Percentiles rank a stretch among this genome's conserved stretches.
These are phyloP conservation scores for Rhagium mordax DNA, from an alignment of 2,888 invertebrate species.

Conservation along the genomic window DNA sequence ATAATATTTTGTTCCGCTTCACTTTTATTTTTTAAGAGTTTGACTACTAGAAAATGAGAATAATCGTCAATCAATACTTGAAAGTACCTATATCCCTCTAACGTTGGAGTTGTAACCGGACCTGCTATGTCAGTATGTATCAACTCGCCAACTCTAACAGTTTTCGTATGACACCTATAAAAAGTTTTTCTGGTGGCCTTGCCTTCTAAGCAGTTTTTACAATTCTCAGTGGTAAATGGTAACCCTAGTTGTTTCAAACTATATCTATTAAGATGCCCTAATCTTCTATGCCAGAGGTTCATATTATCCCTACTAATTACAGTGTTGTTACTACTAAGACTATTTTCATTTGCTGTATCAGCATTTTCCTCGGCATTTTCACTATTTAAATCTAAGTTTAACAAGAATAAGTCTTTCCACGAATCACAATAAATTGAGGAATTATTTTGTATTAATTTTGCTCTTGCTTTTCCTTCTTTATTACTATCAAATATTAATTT, in stretches of 20 bases:
- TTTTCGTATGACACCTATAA: slow-evolving; percentile 39
- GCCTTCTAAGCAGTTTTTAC: slow-evolving; percentile 35
- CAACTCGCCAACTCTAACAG: slow-evolving; percentile 44
- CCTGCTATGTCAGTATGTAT: slow-evolving; percentile 48
- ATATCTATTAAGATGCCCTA: slow-evolving; percentile 4
- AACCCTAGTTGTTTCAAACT: background rate
- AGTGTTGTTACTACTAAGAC: too few relatives aligned
- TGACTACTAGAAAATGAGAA: slow-evolving; percentile 41
- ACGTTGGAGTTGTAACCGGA: slow-evolving; percentile 40
- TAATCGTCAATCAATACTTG: slow-evolving; percentile 41
- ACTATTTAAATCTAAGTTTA: too few relatives aligned
- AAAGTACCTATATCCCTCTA: slow-evolving; percentile 40
- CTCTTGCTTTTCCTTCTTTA: background rate
- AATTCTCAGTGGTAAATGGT: slow-evolving; percentile 6
- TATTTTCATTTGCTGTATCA: too few relatives aligned
- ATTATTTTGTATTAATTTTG: background rate
- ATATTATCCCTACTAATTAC: too few relatives aligned
- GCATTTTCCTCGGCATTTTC: too few relatives aligned
- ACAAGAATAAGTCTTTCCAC: too few relatives aligned
- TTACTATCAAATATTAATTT: too few relatives aligned
- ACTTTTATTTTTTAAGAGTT: background rate
- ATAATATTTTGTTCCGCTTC: background rate
- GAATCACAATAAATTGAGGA: too few relatives aligned
- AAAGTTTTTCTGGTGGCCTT: slow-evolving; percentile 39
- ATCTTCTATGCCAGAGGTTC: background rate